Evolutionary conservation across 1,140 invertebrate genomes (phyloP).

Genomic region (Eubasilissa regina): DNA sequence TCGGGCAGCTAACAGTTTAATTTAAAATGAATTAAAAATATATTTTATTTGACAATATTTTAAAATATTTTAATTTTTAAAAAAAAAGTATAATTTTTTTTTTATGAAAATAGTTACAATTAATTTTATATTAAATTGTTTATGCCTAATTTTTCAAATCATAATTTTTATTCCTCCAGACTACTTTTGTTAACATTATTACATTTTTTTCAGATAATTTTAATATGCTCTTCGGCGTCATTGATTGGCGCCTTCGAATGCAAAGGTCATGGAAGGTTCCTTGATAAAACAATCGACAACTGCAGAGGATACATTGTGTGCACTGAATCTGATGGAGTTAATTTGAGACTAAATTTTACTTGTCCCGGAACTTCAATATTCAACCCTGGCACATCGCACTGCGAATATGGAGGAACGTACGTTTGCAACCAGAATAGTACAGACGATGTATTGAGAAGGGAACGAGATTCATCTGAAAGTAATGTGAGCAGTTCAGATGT

Average conservation of each 20-base stretch:
- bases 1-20: no score
- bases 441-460: background rate
- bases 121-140: background rate
- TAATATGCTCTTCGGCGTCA: background rate
- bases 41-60: no score
- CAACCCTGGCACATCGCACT: slow-evolving; percentile 42
- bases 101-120: background rate
- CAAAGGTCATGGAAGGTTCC: slow-evolving; percentile 46
- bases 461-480: background rate
- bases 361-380: slow-evolving; percentile 38
- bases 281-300: slow-evolving; percentile 21
- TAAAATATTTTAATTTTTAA: background rate
- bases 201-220: slow-evolving; percentile 23
- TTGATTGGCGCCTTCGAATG: slow-evolving; percentile 34
- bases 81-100: background rate
- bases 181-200: no score
- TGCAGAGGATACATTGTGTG: slow-evolving; percentile 49
- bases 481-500: background rate
- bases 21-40: no score
- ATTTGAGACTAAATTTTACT: slow-evolving; percentile 18
- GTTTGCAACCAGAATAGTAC: background rate
- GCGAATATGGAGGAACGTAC: background rate
- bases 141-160: background rate
- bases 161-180: background rate
- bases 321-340: background rate